phyloP scores from a whole-genome alignment of 53 echinoderm and acorn worm genomes.

The Hippasteria phrygiana region DNA sequence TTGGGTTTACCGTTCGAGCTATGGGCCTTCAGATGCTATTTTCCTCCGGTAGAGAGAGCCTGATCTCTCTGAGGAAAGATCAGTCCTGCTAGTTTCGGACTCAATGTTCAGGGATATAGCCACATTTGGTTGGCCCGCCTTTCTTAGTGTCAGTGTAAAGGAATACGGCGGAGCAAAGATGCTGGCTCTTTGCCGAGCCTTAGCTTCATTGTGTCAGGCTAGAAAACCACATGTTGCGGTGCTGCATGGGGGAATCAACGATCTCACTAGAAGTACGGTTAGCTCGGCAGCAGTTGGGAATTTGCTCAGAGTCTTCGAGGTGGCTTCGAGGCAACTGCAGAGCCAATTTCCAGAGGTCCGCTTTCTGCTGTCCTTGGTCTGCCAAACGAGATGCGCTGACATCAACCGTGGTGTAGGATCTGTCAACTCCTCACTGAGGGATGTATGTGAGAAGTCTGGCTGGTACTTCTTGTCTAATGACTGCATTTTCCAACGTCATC shows the following conservation, averaged over 20 bases:
- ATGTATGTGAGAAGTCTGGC: background rate
- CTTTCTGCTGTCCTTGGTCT: conserved; percentile 27
- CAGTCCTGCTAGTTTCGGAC: background rate
- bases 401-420: background rate
- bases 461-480: conserved; percentile 34
- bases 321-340: background rate
- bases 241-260: conserved; percentile 29
- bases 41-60: background rate
- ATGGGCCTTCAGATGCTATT: conserved; percentile 33
- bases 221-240: conserved; percentile 9
- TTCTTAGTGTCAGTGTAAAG: conserved; percentile 1
- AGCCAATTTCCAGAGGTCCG: background rate
- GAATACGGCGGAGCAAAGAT: conserved; percentile 32
- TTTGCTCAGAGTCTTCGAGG: conserved; percentile 13
- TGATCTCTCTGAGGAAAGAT: background rate
- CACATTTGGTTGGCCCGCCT: conserved; percentile 21
- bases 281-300: background rate
- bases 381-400: conserved; percentile 16
- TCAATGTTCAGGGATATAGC: conserved; percentile 29
- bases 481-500: conserved; percentile 28
- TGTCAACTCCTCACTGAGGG: conserved; percentile 4
- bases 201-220: background rate
- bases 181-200: conserved; percentile 4
- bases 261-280: background rate
- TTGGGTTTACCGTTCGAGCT: conserved; percentile 35